A percentile compares a stretch with the other conserved stretches of the same genome.
Evolutionary conservation across 2,888 invertebrate genomes (phyloP).

Genomic region (Mythimna ferrago): DNA sequence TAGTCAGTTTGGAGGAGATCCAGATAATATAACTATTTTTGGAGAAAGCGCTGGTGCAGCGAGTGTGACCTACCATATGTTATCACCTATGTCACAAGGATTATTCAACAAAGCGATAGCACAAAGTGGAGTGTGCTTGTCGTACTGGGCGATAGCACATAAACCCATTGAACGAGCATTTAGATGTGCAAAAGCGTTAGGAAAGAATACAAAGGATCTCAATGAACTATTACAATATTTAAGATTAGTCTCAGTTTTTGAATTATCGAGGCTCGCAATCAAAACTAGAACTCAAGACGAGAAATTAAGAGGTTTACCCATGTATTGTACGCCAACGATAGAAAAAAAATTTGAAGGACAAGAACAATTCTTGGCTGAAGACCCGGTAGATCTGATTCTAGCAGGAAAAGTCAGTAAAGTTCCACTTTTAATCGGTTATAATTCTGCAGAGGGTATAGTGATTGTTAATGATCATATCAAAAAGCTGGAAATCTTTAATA

Average conservation of each 20-base stretch:
- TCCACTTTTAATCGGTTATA: constrained; percentile 78
- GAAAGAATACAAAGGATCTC: constrained; percentile 74
- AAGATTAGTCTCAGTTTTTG: constrained; percentile 71
- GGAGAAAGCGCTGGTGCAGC: constrained; percentile 84
- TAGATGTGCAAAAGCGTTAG: constrained; percentile 74
- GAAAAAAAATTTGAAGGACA: constrained; percentile 75
- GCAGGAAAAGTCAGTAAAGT: constrained; percentile 72
- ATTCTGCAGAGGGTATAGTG: constrained; percentile 76
- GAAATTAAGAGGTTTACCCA: constrained; percentile 72
- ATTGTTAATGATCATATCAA: constrained; percentile 66
- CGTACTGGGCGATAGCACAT: constrained; percentile 74
- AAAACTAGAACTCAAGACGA: constrained; percentile 75
- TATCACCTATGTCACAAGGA: constrained; percentile 82
- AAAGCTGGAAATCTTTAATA: constrained; percentile 69
- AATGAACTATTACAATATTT: constrained; percentile 74
- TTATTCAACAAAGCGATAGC: constrained; percentile 82
- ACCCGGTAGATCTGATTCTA: constrained; percentile 71
- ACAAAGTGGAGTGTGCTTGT: constrained; percentile 80
- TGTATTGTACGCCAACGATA: constrained; percentile 76
- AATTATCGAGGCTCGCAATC: constrained; percentile 69
- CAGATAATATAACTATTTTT: constrained; percentile 80
- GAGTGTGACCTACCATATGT: constrained; percentile 80
- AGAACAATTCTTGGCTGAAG: constrained; percentile 74
- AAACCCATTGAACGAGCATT: constrained; percentile 74
- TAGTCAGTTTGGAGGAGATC: constrained; percentile 77